Percentiles rank a stretch among this genome's conserved stretches.
Conservation (phyloP, 2,113 vertebrate species). For the Limanda limanda region DNA sequence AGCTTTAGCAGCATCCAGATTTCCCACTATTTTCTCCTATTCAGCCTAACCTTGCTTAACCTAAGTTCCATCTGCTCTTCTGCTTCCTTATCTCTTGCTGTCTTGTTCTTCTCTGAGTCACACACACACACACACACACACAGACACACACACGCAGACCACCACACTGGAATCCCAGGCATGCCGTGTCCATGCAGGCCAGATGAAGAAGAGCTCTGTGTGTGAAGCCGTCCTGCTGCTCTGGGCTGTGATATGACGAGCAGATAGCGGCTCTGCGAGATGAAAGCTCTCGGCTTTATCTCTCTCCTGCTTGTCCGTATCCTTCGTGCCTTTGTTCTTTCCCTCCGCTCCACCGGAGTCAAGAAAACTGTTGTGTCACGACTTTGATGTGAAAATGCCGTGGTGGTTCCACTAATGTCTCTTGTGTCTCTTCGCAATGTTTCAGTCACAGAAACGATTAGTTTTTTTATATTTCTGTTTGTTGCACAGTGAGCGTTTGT, state of each 20-base stretch:
- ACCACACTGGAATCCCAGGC: constrained; percentile 63
- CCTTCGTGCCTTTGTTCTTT: constrained; percentile 45
- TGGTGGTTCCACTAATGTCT: background rate
- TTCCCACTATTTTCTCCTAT: background rate
- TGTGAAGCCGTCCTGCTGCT: constrained; percentile 47
- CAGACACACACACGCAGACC: background rate
- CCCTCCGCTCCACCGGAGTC: constrained; percentile 9
- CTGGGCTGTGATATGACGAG: constrained; percentile 65
- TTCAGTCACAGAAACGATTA: background rate
- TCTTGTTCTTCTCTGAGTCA: constrained; percentile 15
- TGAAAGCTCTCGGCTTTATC: constrained; percentile 71
- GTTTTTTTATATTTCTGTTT: background rate
- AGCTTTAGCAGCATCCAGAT: background rate
- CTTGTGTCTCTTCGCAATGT: background rate
- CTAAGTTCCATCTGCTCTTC: background rate
- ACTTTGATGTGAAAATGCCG: constrained; percentile 21
- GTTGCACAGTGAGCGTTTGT: background rate
- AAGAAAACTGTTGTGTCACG: constrained; percentile 33
- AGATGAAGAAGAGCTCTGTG: constrained; percentile 46
- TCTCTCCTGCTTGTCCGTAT: constrained; percentile 35
- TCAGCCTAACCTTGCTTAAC: background rate
- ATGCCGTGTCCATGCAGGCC: constrained; percentile 66
- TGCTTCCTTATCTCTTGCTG: constrained; percentile 1
- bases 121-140: constrained; percentile 8
- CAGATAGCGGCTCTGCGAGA: constrained; percentile 64